Percentiles rank a stretch among this genome's conserved stretches.
Conservation (phyloP, 2,797 vertebrate species). For the Scolopax bukidnonensis region DNA sequence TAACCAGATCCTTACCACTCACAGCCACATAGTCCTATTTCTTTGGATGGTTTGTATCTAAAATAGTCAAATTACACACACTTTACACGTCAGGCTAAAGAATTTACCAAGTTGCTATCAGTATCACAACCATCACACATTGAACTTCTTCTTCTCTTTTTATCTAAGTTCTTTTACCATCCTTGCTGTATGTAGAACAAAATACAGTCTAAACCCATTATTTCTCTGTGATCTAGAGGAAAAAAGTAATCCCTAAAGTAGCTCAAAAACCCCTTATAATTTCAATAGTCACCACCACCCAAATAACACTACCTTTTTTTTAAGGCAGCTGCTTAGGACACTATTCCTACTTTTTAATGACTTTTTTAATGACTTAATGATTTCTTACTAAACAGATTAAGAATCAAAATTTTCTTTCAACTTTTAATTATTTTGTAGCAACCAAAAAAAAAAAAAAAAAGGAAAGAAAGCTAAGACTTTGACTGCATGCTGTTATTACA, state of each 20-base stretch:
- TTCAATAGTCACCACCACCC: neutral
- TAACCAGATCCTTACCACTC: neutral
- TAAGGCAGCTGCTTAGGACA: neutral
- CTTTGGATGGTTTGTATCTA: neutral
- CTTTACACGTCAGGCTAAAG: neutral
- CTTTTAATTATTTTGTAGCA: conserved; percentile 30
- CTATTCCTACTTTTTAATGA: neutral
- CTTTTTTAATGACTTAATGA: neutral
- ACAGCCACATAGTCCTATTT: neutral
- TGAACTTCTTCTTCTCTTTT: neutral
- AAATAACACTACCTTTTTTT: neutral
- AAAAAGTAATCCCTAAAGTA: neutral
- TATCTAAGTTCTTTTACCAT: neutral
- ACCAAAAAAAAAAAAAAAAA: neutral
- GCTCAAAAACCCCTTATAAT: neutral
- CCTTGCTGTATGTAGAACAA: neutral
- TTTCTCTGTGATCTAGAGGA: neutral
- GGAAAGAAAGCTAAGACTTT: neutral
- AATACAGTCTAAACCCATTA: neutral
- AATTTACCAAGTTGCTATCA: neutral
- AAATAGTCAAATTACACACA: neutral
- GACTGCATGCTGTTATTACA: conserved; percentile 26
- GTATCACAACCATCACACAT: neutral
- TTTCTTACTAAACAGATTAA: neutral
- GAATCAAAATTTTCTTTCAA: neutral